Evolutionary conservation across 1,140 invertebrate species (phyloP).

Genomic region (Drosophila yakuba): DNA sequence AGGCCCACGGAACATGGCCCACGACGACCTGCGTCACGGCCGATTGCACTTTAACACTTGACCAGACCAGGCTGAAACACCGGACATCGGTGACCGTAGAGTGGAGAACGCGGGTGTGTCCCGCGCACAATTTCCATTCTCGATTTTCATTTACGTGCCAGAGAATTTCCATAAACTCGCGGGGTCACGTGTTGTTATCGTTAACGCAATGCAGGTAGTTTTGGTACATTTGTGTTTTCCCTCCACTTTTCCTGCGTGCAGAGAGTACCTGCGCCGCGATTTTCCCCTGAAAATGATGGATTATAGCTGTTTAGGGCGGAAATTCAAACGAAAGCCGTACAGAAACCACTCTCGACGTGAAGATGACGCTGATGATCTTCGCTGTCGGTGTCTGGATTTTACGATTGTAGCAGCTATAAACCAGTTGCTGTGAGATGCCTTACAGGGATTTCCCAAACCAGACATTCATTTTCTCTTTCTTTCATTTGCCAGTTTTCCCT

Average conservation of each 20-base stretch:
- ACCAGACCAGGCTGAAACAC: constrained; percentile 65
- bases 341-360: constrained; percentile 22
- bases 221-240: constrained; percentile 46
- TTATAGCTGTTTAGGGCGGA: constrained; percentile 60
- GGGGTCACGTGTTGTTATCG: constrained; percentile 74
- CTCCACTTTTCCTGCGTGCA: constrained; percentile 18
- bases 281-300: constrained; percentile 68
- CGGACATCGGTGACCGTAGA: constrained; percentile 31
- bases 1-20: constrained; percentile 22
- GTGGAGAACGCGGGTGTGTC: constrained; percentile 46
- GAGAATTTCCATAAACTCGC: constrained; percentile 36
- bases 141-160: constrained; percentile 21
- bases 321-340: constrained; percentile 66
- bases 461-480: constrained; percentile 10
- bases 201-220: constrained; percentile 68
- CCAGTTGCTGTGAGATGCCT: constrained; percentile 57
- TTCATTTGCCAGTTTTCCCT: constrained; percentile 1
- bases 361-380: constrained; percentile 53
- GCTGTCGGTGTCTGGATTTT: constrained; percentile 47
- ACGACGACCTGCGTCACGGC: constrained; percentile 60
- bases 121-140: constrained; percentile 31
- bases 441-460: constrained; percentile 13
- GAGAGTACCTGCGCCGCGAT: constrained; percentile 61
- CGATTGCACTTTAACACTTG: constrained; percentile 82
- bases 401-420: constrained; percentile 54